phyloP scores from a whole-genome alignment of 2,888 invertebrate species.

The Scaptomyza polygonia region DNA sequence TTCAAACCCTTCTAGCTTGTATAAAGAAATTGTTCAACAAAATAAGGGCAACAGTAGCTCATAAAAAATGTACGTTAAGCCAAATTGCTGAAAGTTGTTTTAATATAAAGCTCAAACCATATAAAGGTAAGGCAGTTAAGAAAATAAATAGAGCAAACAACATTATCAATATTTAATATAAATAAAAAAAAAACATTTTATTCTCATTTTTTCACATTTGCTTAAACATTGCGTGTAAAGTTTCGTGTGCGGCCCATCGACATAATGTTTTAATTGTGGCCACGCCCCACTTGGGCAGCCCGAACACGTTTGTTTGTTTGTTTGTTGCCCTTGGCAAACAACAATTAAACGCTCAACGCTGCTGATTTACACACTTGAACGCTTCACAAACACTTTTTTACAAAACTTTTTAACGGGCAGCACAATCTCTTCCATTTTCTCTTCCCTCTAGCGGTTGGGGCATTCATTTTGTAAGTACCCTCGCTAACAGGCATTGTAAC shows the following conservation, averaged over 20 bases:
- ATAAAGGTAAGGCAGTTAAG: neutral
- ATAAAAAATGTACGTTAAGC: conserved; percentile 3
- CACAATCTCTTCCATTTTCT: neutral
- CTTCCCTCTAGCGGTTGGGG: neutral
- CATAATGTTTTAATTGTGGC: conserved; percentile 61
- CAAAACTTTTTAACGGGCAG: conserved; percentile 50
- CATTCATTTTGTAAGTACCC: conserved; percentile 37
- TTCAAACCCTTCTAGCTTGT: conserved; percentile 30
- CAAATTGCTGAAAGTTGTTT: conserved; percentile 8
- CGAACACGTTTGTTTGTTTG: conserved; percentile 35
- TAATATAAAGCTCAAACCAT: neutral
- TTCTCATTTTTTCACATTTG: neutral
- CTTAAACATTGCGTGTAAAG: neutral
- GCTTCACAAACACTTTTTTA: conserved; percentile 62
- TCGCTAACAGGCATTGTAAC: conserved; percentile 8
- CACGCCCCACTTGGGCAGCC: conserved; percentile 21
- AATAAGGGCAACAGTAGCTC: conserved; percentile 22
- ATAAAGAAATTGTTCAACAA: conserved; percentile 50
- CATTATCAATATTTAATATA: neutral
- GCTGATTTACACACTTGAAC: conserved; percentile 63
- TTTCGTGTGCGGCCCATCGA: conserved; percentile 15
- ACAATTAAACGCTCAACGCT: conserved; percentile 71
- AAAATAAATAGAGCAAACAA: neutral
- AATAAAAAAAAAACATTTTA: neutral
- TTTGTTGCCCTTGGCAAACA: conserved; percentile 60